Evolutionary conservation across 1,140 invertebrate species (phyloP), one percentile per base, ranked within the genome.

Genomic region (Sitophilus oryzae): DNA sequence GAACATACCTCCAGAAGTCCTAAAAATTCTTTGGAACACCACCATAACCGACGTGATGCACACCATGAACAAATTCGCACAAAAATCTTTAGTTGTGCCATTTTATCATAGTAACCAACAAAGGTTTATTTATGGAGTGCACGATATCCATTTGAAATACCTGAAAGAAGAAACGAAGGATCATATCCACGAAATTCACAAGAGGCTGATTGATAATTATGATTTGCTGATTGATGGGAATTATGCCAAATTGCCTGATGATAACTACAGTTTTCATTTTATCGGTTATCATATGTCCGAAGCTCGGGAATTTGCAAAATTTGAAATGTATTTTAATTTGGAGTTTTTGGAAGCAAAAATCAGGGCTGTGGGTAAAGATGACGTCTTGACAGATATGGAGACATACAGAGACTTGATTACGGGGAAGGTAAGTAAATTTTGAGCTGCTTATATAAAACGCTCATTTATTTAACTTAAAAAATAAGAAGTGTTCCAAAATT

Each of bases 261-360:
- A 75, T 53, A 67, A 67, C 20, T 76, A 76, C 50, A 72, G 74
- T 21, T 67, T 67, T 18, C 67, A 64, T 37, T 71, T 67, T 58
- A 48, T 75, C 35, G 73, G 71, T 1, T 74, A 76, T 56, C 74
- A 76, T 60, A 55, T 75, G 15, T 58, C 65, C 46, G 56, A 71
- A 38, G 64, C 69, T 9, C 56, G 64, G 14, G 41, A 60, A 9
- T 58, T 44, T 45, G 42, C 62, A 21, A 51, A 66, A 37, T 73
- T 76, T 52, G 51, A 59, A 2, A 53, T 74, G 5, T 74, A 66
- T 58, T 61, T 73, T 19, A 61, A 74, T 58, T 55, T 76, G 9
- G 52, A 57, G 35, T 75, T 74, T 54, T 53, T 75, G 19, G 66
- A 64, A 36, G 64, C 69, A 20, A 75, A 75, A 62, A 51, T 75